Evolutionary conservation across 2,888 invertebrate species (phyloP), one percentile per base, ranked within the genome.

Genomic region (Dione vanillae): DNA sequence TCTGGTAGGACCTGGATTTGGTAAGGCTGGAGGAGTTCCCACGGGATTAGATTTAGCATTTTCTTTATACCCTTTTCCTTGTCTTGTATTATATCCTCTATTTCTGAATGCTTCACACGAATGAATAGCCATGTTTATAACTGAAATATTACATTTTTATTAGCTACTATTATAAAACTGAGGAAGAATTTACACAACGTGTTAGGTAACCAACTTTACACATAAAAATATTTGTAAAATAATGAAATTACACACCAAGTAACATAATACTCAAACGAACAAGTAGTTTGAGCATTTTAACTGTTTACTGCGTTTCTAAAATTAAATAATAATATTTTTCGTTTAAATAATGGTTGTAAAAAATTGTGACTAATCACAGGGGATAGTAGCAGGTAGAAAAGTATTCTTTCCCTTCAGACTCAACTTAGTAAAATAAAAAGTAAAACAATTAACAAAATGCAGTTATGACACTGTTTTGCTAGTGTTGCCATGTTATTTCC

Each of bases 211-310:
- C 19, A 37, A 40, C 11, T 52, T 10, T 40, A 11, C n/a, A 51
- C 12, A 5, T 37, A 3, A 14, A 40, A 41, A 40, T 49, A n/a
- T 54, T 49, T 37, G 20, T 19, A 56, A 62, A 41, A 61, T 45
- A 47, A 52, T 47, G 14, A 10, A 47, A 65, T 67, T 67, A 80
- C 88, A 86, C 83, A 91, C 92, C 84, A 58, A 91, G 78, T 76
- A 91, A 66, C 73, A 81, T 75, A 69, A 91, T 78, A 73, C 80
- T 78, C 59, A 85, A 59, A 61, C 84, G 85, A 78, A 89, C 76
- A 67, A 86, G 76, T 73, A 82, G 66, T 77, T 84, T 85, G 75
- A 86, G 82, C 88, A 88, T 90, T 72, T 69, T 75, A 19, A 35
- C 61, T 47, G 12, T 59, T 27, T 51, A 35, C 8, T 47, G 59